A percentile compares a stretch with the other conserved stretches of the same genome.
Evolutionary conservation across 2,888 invertebrate species (phyloP).

Genomic region (Ennomos fuscantarius): DNA sequence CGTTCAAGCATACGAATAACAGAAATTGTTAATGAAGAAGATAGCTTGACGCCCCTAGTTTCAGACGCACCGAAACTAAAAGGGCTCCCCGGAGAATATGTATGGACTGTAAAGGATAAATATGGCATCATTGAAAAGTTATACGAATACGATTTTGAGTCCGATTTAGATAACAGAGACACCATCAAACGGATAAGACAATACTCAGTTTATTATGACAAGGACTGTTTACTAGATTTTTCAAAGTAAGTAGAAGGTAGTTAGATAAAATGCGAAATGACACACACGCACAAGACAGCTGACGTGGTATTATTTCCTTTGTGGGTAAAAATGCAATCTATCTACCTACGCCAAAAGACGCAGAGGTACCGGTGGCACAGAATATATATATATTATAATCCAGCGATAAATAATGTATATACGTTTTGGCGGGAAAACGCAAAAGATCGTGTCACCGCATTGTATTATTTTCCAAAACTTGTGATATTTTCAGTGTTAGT

Average conservation of each 20-base stretch:
- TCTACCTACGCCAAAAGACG: too few species aligned
- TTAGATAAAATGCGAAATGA: background rate
- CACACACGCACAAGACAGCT: too few species aligned
- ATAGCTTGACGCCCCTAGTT: conserved; percentile 44
- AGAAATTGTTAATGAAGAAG: conserved; percentile 46
- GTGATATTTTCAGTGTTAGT: too few species aligned
- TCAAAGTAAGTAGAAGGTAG: conserved; percentile 48
- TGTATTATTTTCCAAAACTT: too few species aligned
- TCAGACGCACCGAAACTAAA: conserved; percentile 61
- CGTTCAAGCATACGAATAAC: conserved; percentile 35
- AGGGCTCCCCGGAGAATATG: conserved; percentile 70
- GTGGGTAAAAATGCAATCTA: too few species aligned
- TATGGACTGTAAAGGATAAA: conserved; percentile 76
- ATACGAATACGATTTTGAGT: conserved; percentile 67
- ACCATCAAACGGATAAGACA: conserved; percentile 68
- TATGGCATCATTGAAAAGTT: conserved; percentile 74
- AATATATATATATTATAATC: too few species aligned
- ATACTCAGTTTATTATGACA: conserved; percentile 75
- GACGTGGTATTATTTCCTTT: too few species aligned
- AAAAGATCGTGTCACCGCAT: too few species aligned
- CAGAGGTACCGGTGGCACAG: too few species aligned
- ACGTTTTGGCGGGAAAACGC: too few species aligned
- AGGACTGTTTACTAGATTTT: conserved; percentile 70
- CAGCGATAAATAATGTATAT: too few species aligned
- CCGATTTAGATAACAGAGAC: conserved; percentile 65